Percentiles rank a stretch among this genome's conserved stretches.
These are phyloP conservation scores for Aleiodes sp. DNA, from an alignment of 1,140 invertebrate genomes.

Conservation along the genomic window DNA sequence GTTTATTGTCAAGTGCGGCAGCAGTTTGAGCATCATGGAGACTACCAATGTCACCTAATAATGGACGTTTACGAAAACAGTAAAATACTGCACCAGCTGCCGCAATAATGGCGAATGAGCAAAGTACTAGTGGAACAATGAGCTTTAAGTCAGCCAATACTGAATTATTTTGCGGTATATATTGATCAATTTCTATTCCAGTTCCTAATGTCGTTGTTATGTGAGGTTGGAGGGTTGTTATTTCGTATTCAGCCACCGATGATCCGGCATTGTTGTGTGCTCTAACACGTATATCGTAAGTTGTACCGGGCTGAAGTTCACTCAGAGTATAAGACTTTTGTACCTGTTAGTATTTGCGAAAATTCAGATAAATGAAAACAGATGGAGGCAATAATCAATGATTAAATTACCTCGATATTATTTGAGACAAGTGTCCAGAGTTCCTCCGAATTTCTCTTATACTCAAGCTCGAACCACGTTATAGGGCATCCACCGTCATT, in stretches of 20 bases:
- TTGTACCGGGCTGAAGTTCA: constrained; percentile 84
- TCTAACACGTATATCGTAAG: constrained; percentile 86
- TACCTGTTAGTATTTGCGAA: constrained; percentile 46
- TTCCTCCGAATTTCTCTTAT: constrained; percentile 69
- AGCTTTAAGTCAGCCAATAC: constrained; percentile 62
- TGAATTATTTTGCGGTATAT: constrained; percentile 60
- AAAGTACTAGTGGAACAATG: constrained; percentile 60
- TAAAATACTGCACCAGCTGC: constrained; percentile 64
- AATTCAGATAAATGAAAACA: not conserved
- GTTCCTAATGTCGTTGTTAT: constrained; percentile 69
- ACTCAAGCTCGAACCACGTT: constrained; percentile 86
- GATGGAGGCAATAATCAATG: not conserved
- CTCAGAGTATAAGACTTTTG: constrained; percentile 81
- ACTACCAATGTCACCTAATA: constrained; percentile 62
- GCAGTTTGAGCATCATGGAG: constrained; percentile 63
- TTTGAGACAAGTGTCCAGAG: constrained; percentile 70
- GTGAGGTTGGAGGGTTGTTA: constrained; percentile 79
- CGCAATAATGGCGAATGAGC: constrained; percentile 60
- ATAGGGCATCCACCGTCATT: constrained; percentile 90
- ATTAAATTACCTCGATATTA: constrained; percentile 64
- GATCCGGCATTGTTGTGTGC: constrained; percentile 94
- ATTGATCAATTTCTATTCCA: constrained; percentile 60
- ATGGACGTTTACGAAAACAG: constrained; percentile 65
- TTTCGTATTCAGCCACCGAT: constrained; percentile 86
- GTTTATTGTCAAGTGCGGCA: constrained; percentile 68